Evolutionary conservation across 2,888 invertebrate genomes (phyloP), one percentile per base, ranked within the genome.

Genomic region (Callimorpha dominula): DNA sequence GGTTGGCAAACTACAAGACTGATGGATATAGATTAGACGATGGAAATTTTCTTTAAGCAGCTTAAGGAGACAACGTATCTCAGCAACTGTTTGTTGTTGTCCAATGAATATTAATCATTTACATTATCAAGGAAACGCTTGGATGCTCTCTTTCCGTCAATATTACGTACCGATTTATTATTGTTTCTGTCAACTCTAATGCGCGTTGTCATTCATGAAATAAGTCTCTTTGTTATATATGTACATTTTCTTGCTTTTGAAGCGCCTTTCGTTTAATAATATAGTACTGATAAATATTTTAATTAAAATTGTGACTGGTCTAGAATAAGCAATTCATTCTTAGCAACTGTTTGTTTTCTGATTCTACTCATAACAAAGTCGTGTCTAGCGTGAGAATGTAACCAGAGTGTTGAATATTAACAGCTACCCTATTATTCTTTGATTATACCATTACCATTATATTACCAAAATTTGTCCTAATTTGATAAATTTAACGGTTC

Each of bases 11-110:
- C 89, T 89, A 90, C 86, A 88, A 89, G 89, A 89, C 90, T 91
- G 91, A 91, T 91, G 89, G 91, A 88, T 90, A 89, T 88, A 89
- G 91, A 93, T 92, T 91, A 91, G 87, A 85, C 67, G 74, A 78
- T 84, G 83, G 79, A 79, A 85, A 84, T 85, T 86, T 85, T 87
- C 86, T 86, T 86, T 78, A 83, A 87, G 87, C 83, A 83, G 84
- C 79, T 77, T 81, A 75, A 77, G 71, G 73, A 78, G 76, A 78
- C 79, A 78, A 81, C 77, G 79, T 84, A 80, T 82, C 79, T 73
- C 78, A 71, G 76, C 81, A 80, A 85, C 81, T 85, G 78, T 85
- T 85, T 83, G 80, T 83, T 77, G 78, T 76, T 82, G 79, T 71
- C 80, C 75, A 78, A 87, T 89, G 86, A 88, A 89, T 88, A 88